A percentile compares a stretch with the other conserved stretches of the same genome.
phyloP scores from a whole-genome alignment of 2,888 invertebrate species.

The Nematopogon swammerdamellus region DNA sequence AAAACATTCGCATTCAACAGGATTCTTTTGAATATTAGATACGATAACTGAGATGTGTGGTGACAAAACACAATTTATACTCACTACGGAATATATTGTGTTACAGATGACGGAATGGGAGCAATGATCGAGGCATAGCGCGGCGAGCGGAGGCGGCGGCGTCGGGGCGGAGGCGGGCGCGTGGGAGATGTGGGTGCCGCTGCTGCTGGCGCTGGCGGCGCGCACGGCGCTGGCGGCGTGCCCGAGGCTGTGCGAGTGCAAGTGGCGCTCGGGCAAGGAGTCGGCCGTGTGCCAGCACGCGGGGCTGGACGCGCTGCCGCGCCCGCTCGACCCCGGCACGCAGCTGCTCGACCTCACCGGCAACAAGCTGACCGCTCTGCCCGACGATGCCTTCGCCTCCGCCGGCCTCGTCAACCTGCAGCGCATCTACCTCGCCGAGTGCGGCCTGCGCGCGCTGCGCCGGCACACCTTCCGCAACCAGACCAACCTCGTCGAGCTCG shows the following conservation, averaged over 20 bases:
- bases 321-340: conserved; percentile 71
- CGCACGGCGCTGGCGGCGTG: conserved; percentile 58
- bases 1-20: too few species aligned
- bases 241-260: conserved; percentile 78
- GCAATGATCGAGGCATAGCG: conserved; percentile 17
- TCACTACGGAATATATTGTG: too few species aligned
- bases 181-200: conserved; percentile 28
- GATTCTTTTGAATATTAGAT: too few species aligned
- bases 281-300: conserved; percentile 77
- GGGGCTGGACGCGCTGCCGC: conserved; percentile 70
- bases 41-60: too few species aligned
- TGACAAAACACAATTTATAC: too few species aligned
- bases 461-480: conserved; percentile 73
- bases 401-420: conserved; percentile 78
- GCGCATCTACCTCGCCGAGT: conserved; percentile 71
- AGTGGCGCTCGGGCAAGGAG: conserved; percentile 87
- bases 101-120: not conserved
- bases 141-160: conserved; percentile 53
- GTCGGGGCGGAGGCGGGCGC: conserved; percentile 44
- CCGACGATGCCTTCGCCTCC: conserved; percentile 69
- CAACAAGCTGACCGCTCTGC: conserved; percentile 65
- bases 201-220: conserved; percentile 38
- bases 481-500: conserved; percentile 77
- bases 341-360: conserved; percentile 77
- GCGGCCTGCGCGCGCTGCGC: conserved; percentile 66